phyloP scores from a whole-genome alignment of 2,797 vertebrate species.

The Sardinella longiceps region DNA sequence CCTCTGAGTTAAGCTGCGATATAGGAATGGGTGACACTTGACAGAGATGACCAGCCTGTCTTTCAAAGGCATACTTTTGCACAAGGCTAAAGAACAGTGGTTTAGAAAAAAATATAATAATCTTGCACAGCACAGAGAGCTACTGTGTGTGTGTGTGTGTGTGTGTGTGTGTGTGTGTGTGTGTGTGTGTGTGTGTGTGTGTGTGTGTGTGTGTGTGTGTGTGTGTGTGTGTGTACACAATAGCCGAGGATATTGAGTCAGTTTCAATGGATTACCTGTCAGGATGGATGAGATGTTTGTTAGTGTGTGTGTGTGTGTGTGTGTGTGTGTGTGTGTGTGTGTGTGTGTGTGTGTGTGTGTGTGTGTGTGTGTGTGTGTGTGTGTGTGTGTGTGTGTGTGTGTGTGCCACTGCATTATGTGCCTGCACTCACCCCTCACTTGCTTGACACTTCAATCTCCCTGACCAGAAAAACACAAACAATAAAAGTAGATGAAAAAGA shows the following conservation, averaged over 20 bases:
- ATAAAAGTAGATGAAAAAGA: conserved; percentile 40
- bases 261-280: conserved; percentile 60
- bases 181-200: background rate
- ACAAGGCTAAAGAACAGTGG: background rate
- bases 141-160: no score
- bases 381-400: no score
- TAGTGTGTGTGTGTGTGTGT: background rate
- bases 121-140: background rate
- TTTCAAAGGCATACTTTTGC: background rate
- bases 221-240: no score
- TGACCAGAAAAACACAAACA: conserved; percentile 51
- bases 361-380: no score
- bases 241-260: conserved; percentile 52
- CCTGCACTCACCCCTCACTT: conserved; percentile 49
- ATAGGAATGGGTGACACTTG: background rate
- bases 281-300: conserved; percentile 45
- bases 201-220: background rate
- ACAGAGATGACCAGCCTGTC: background rate
- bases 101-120: background rate
- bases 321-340: no score
- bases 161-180: background rate
- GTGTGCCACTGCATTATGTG: conserved; percentile 51
- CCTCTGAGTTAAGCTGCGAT: background rate
- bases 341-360: no score
- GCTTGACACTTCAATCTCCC: conserved; percentile 58